These are phyloP conservation scores for Tapirus indicus DNA, from an alignment of 2,797 vertebrate genomes.

Conservation along the genomic window DNA sequence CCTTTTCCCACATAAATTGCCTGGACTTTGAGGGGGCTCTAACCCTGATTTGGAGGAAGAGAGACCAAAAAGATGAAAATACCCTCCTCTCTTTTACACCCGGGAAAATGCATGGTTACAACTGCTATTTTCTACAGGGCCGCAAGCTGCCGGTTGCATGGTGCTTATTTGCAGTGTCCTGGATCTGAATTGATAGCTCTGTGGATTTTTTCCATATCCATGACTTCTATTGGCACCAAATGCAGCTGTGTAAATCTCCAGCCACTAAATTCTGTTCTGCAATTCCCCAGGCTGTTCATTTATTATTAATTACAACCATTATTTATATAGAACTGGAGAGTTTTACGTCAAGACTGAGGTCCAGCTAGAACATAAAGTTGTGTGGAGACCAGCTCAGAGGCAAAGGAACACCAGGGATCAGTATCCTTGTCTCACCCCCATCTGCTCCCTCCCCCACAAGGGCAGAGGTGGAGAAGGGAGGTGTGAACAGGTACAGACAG, in stretches of 20 bases:
- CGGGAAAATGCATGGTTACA: conserved; percentile 40
- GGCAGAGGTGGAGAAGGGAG: not conserved
- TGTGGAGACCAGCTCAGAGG: not conserved
- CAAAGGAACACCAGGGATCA: not conserved
- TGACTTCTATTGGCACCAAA: conserved; percentile 66
- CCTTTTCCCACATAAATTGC: conserved; percentile 18
- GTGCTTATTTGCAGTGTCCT: conserved; percentile 55
- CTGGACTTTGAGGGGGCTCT: not conserved
- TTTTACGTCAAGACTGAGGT: conserved; percentile 64
- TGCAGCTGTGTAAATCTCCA: conserved; percentile 78
- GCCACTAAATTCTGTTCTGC: conserved; percentile 72
- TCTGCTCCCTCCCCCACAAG: not conserved
- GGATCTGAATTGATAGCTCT: conserved; percentile 53
- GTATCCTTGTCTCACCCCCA: not conserved
- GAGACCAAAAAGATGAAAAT: conserved; percentile 59
- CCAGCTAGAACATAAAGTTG: conserved; percentile 54
- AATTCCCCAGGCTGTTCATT: conserved; percentile 77
- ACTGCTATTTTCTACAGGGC: conserved; percentile 18
- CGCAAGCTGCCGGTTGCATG: not conserved
- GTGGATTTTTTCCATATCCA: conserved; percentile 59
- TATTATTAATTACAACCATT: conserved; percentile 83
- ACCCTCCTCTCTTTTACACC: conserved; percentile 30
- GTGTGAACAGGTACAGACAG: not conserved
- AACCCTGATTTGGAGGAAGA: conserved; percentile 21
- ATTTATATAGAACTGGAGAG: conserved; percentile 75